Base-by-base conservation (phyloP, 2,113 vertebrate species). In the Hymenochirus boettgeri region DNA sequence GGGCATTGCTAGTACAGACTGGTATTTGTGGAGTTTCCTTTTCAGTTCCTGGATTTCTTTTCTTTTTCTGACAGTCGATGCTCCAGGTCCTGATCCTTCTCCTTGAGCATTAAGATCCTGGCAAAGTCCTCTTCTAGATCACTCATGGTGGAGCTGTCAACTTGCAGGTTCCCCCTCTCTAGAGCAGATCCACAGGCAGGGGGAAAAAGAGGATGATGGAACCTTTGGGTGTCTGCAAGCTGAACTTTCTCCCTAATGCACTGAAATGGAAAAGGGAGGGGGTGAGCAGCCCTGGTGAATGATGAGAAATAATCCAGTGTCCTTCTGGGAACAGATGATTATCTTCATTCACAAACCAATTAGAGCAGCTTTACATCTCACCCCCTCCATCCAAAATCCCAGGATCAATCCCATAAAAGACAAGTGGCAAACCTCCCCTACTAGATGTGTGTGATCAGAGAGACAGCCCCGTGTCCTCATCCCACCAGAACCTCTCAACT, bases 111-210 rank as follows among this genome's bases (percentile, higher is more conserved):
- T 74, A 98, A 81, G 74, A 98, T 91, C 85, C 93, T 91, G 25
- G 93, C 90, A 72, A 98, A 97, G 87, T 98, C 96, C 67, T 93
- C 93, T 82, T 96, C 93, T 73, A 98, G 85, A 73, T 96, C 93
- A 67, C 91, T 93, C 96, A 98, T 97, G 42, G 42, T 25, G 18
- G 33, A 12, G 33, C 33, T 35, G 5, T 15, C 13, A 42, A 42
- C 3, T 42, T 42, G 13, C 37, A 1, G 63, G 1, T 8, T 48
- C 22, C 10, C 10, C 4, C 33, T 13, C 45, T 46, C n/a, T n/a
- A n/a, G n/a, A 31, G 8, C 31, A 21, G n/a, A 29, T 35, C 55
- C 52, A 35, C 4, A 35, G 33, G 2, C 10, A 2, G 15, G 33
- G 10, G 39, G 39, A 42, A n/a, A 15, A 42, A 42, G n/a, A 42